A percentile compares a stretch with the other conserved stretches of the same genome.
Evolutionary conservation across 2,888 invertebrate species (phyloP).

Genomic region (Marronus borbonicus): DNA sequence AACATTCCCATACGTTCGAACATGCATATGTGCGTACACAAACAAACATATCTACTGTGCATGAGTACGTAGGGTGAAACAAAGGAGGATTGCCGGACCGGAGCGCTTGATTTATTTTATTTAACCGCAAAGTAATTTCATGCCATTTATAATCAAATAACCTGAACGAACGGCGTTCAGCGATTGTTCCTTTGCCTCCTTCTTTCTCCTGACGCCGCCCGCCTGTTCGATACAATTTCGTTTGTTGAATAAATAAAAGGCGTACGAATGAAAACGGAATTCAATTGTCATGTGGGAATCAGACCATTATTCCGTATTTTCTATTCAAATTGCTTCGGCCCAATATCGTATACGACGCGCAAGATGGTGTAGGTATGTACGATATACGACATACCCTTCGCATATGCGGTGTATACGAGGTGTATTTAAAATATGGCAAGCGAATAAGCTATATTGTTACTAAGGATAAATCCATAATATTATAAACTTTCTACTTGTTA

Average conservation of each 20-base stretch:
- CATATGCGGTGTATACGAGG: too few relatives aligned
- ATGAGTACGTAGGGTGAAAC: too few relatives aligned
- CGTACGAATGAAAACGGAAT: slow-evolving; percentile 42
- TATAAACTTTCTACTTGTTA: too few relatives aligned
- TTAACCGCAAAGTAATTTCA: slow-evolving; percentile 47
- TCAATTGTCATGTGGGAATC: slow-evolving; percentile 49
- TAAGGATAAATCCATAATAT: too few relatives aligned
- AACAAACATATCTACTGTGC: too few relatives aligned
- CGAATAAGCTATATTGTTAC: too few relatives aligned
- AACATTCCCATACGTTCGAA: too few relatives aligned
- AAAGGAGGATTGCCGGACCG: neutral
- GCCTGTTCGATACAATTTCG: slow-evolving; percentile 46
- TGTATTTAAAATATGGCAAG: too few relatives aligned
- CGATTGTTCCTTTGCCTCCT: slow-evolving; percentile 33
- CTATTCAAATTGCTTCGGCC: slow-evolving; percentile 45
- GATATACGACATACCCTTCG: neutral
- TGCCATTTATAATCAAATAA: slow-evolving; percentile 46
- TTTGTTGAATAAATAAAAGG: slow-evolving; percentile 47
- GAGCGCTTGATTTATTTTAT: slow-evolving; percentile 45
- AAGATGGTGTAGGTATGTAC: neutral
- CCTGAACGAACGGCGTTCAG: slow-evolving; percentile 40
- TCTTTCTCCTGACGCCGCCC: neutral
- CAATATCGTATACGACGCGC: slow-evolving; percentile 28
- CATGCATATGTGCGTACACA: too few relatives aligned
- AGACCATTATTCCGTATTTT: slow-evolving; percentile 47